Conservation (phyloP, 1,140 invertebrate genomes). For the Orussus abietinus region DNA sequence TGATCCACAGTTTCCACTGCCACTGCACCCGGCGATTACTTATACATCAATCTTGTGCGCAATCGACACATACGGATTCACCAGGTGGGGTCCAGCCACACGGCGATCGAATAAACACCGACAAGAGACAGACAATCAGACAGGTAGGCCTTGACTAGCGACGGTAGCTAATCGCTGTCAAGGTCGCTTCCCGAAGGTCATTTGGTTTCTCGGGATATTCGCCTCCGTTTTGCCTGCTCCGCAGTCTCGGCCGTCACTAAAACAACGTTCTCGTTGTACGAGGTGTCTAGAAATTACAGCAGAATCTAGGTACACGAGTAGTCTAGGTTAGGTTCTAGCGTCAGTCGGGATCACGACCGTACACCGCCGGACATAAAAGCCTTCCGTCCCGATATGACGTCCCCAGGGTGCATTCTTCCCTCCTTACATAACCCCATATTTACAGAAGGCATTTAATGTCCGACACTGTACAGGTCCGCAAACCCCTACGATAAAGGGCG, state of each 20-base stretch:
- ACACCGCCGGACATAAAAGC: too few relatives aligned
- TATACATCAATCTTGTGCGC: conserved; percentile 45
- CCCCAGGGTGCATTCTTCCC: too few relatives aligned
- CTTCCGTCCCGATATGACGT: too few relatives aligned
- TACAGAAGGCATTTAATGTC: too few relatives aligned
- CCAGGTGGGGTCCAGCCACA: conserved; percentile 53
- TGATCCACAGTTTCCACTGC: conserved; percentile 29
- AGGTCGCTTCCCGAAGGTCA: conserved; percentile 55
- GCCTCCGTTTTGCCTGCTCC: conserved; percentile 52
- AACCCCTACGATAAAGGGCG: too few relatives aligned
- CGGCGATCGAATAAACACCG: conserved; percentile 45
- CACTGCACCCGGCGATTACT: conserved; percentile 32
- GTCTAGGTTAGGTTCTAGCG: too few relatives aligned
- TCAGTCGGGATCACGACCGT: too few relatives aligned
- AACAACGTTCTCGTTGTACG: conserved; percentile 54
- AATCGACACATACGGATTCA: conserved; percentile 44
- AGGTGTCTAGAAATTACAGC: too few relatives aligned
- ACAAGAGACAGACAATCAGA: conserved; percentile 44
- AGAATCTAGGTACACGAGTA: too few relatives aligned
- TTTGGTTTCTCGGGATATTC: conserved; percentile 55
- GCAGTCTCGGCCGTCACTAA: conserved; percentile 52
- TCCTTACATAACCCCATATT: too few relatives aligned
- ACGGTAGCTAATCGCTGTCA: conserved; percentile 56
- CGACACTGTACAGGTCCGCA: too few relatives aligned
- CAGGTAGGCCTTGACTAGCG: conserved; percentile 50